Evolutionary conservation across 2,888 invertebrate genomes (phyloP), one percentile per base, ranked within the genome.

Genomic region (Seladonia tumulorum): DNA sequence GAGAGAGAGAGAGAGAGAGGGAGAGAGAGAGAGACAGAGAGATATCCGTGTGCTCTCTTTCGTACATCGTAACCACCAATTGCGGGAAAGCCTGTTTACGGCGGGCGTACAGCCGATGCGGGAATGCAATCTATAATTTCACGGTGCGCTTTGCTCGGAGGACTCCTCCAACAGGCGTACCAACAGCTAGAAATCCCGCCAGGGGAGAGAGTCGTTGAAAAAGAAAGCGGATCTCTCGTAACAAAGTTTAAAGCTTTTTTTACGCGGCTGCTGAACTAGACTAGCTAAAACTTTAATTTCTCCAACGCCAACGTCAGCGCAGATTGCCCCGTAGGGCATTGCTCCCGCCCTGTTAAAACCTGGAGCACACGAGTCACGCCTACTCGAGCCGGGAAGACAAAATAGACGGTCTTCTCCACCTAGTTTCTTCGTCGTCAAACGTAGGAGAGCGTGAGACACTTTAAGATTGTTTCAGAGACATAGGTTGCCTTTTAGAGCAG

Each of bases 101-200:
- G 8, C 42, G 8, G 14, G 25, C 25, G 76, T 68, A 39, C 16
- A 72, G 57, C 29, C 35, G 35, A 39, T 49, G 73, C 10, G 25
- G 60, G 66, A 42, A 81, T 47, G 8, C n/a, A 47, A 12, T 18
- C 57, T 22, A 35, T 29, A 82, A 79, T 74, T 82, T 68, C 22
- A 35, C 53, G 35, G 45, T 14, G 5, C 42, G 49, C 71, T 16
- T 35, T 35, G 66, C 66, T 35, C 35, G 66, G 22, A 35, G 35
- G 18, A 35, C 66, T 35, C 66, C 35, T 35, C 66, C 66, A 10
- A 29, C 66, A 66, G 35, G 66, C 66, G 66, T 66, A 66, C 66
- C 66, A 35, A 66, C 66, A 18, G 10, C 35, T 10, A 2, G 66
- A 18, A 66, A 35, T 66, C 18, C 29, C 35, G 66, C 0, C 35